Percentiles rank a stretch among this genome's conserved stretches.
Conservation (phyloP, 2,113 vertebrate species). For the Pterocles burchelli region DNA sequence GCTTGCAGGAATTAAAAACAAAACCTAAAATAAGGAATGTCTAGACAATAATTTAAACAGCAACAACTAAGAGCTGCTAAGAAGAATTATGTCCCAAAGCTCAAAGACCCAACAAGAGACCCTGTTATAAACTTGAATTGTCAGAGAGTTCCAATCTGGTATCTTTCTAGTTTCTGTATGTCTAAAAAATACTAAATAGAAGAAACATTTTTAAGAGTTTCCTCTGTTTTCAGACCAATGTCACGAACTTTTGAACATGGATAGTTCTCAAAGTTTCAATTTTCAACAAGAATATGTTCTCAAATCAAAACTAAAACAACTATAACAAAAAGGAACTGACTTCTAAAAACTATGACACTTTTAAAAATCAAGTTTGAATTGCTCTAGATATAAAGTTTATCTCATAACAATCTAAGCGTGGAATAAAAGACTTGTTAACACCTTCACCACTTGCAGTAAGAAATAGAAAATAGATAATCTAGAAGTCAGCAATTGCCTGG, state of each 20-base stretch:
- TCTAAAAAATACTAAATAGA: neutral
- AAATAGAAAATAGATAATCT: neutral
- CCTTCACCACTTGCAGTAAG: neutral
- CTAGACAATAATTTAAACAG: neutral
- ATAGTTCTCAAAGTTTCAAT: neutral
- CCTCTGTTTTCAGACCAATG: neutral
- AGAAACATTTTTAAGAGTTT: neutral
- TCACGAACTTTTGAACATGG: neutral
- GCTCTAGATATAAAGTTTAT: neutral
- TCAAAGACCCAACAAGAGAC: neutral
- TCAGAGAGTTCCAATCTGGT: neutral
- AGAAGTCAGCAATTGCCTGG: neutral
- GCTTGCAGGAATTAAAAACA: neutral
- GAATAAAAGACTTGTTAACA: neutral
- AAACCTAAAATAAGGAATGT: neutral
- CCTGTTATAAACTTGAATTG: neutral
- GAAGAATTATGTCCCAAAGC: neutral
- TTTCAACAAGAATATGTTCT: neutral
- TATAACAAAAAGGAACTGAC: fast-evolving
- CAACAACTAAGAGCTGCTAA: neutral
- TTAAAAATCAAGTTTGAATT: neutral
- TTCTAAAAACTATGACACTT: neutral
- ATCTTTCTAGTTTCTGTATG: neutral
- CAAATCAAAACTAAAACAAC: neutral
- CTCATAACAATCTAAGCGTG: neutral